Evolutionary conservation across 2,113 vertebrate species (phyloP), one percentile per base, ranked within the genome.

Genomic region (Ornithorhynchus anatinus): DNA sequence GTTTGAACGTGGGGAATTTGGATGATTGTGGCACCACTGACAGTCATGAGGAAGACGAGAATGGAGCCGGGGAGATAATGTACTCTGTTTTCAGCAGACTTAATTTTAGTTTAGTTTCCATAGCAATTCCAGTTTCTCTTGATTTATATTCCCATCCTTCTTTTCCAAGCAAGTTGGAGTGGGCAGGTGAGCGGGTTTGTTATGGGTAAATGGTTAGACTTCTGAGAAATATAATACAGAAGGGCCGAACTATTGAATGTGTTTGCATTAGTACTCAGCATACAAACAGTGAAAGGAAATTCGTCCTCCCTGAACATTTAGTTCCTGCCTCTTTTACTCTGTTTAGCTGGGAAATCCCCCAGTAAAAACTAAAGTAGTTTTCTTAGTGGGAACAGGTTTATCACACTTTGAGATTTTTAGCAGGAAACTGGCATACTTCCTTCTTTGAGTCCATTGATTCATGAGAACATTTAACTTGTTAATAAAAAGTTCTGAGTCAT

Each of bases 291-390:
- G 9, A 54, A 44, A 72, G 75, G 74, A 86, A 81, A 68, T 81
- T 58, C 77, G 75, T 74, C 81, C 75, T 66, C 82, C 59, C 84
- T 86, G 81, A 75, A 66, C 47, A 75, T 64, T 59, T 39, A 57
- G 60, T 75, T 88, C 54, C 31, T 73, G 2, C 48, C 69, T 77
- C 60, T 82, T 16, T 72, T 57, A 68, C 8, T 27, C 22, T 80
- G 72, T 87, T 66, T 76, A 44, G 48, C 51, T 82, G 51, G 59
- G 86, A 54, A 84, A 66, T 72, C 45, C 71, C 78, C 84, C 82
- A 79, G 58, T 86, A 69, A 75, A 88, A 88, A 86, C 68, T 75
- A 44, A 32, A 53, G 76, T 76, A 65, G 81, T 37, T 82, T 66
- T 72, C 72, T 72, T 27, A 74, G 50, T 6, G 40, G 81, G 87